A percentile compares a stretch with the other conserved stretches of the same genome.
Evolutionary conservation across 2,888 invertebrate genomes (phyloP).

Genomic region (Ectropis crepuscularia): DNA sequence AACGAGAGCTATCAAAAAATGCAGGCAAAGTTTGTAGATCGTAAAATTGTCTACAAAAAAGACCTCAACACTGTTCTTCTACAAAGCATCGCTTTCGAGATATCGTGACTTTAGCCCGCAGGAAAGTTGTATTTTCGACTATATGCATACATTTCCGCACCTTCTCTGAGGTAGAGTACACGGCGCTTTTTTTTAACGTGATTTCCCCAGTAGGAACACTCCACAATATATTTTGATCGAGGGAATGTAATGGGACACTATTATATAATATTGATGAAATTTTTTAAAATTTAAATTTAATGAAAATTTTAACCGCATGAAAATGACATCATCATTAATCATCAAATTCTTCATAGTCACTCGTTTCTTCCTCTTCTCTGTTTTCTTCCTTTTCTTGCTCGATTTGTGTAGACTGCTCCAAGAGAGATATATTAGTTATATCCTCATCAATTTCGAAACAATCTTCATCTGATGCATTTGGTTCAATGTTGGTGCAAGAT

Average conservation of each 20-base stretch:
- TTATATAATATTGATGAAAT: not conserved
- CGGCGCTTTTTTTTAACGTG: constrained; percentile 5
- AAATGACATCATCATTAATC: not conserved
- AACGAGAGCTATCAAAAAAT: too few relatives aligned
- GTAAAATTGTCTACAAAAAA: too few relatives aligned
- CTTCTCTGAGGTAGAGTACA: too few relatives aligned
- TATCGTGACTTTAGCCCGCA: too few relatives aligned
- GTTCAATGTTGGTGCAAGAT: constrained; percentile 3
- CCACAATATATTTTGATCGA: not conserved
- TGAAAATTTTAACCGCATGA: not conserved
- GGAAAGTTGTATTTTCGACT: too few relatives aligned
- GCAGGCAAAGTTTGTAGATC: too few relatives aligned
- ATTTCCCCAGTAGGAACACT: not conserved
- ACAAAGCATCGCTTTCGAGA: too few relatives aligned
- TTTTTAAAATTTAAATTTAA: not conserved
- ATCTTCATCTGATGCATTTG: not conserved
- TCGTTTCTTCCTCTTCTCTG: not conserved
- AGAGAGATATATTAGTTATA: not conserved
- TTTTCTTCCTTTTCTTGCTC: not conserved
- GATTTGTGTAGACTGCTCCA: not conserved
- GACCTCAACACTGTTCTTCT: too few relatives aligned
- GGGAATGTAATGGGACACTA: too few relatives aligned
- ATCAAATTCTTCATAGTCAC: not conserved
- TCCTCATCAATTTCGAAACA: not conserved
- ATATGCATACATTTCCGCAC: too few relatives aligned